Percentiles rank a stretch among this genome's conserved stretches.
These are phyloP conservation scores for Philypnodon macrostomus DNA, from an alignment of 2,797 vertebrate species.

Conservation along the genomic window DNA sequence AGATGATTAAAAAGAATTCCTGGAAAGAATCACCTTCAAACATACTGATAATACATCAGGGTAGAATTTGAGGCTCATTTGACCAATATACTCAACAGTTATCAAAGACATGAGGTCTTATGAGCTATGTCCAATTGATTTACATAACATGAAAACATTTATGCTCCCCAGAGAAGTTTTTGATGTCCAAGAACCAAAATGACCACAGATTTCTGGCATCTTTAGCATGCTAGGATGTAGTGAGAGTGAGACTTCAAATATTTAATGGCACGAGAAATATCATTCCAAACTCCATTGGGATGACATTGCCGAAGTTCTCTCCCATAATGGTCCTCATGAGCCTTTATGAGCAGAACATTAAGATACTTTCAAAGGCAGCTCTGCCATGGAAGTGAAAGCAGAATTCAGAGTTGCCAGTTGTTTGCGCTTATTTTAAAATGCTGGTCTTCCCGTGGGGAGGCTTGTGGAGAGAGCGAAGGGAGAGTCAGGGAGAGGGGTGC, in stretches of 20 bases:
- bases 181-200: neutral
- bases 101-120: neutral
- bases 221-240: neutral
- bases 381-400: conserved; percentile 31
- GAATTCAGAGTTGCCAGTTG: conserved; percentile 54
- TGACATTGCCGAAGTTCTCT: conserved; percentile 14
- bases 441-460: conserved; percentile 58
- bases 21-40: neutral
- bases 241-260: conserved; percentile 3
- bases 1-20: neutral
- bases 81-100: neutral
- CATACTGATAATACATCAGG: neutral
- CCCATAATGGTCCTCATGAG: conserved; percentile 15
- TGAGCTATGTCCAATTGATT: neutral
- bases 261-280: conserved; percentile 26
- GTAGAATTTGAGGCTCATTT: no score
- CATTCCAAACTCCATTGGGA: conserved; percentile 20
- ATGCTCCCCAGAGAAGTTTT: neutral
- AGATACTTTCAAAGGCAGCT: conserved; percentile 26
- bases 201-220: neutral
- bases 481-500: conserved; percentile 28
- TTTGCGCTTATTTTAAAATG: conserved; percentile 66
- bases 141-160: neutral
- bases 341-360: conserved; percentile 5
- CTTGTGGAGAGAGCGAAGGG: conserved; percentile 47